Evolutionary conservation across 2,113 vertebrate species (phyloP).

Genomic region (Murina feae): DNA sequence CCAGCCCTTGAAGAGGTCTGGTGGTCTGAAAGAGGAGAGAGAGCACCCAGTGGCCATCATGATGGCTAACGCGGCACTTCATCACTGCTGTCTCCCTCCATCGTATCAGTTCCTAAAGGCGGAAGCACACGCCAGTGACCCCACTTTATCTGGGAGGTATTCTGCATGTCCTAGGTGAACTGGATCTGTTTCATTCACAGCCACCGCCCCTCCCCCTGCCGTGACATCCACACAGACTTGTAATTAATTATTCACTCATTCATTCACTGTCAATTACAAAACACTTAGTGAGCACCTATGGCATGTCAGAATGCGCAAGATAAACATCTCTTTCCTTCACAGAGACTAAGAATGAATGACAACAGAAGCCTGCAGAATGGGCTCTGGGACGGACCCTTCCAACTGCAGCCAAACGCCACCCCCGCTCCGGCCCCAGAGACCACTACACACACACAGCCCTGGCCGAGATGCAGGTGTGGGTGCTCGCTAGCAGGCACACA

Average conservation of each 20-base stretch:
- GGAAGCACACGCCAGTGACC: neutral
- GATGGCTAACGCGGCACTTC: neutral
- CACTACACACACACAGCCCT: rapidly evolving
- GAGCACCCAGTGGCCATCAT: too few species aligned
- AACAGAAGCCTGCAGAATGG: neutral
- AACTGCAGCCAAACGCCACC: neutral
- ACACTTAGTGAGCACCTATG: neutral
- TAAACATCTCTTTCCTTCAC: neutral
- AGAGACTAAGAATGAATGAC: neutral
- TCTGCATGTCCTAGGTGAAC: neutral
- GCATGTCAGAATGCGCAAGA: neutral
- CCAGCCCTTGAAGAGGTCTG: neutral
- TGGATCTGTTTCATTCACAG: neutral
- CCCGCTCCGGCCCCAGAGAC: neutral
- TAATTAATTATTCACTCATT: neutral
- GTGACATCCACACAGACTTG: neutral
- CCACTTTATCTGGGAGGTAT: too few species aligned
- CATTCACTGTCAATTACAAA: neutral
- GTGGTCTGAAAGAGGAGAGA: neutral
- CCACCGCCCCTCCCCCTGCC: too few species aligned
- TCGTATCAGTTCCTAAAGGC: neutral
- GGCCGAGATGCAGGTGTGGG: neutral
- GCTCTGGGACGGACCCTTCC: neutral
- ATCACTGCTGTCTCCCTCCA: neutral
- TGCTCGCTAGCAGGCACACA: neutral